Conservation (phyloP, 2,113 vertebrate genomes). For the Nannospalax galili region DNA sequence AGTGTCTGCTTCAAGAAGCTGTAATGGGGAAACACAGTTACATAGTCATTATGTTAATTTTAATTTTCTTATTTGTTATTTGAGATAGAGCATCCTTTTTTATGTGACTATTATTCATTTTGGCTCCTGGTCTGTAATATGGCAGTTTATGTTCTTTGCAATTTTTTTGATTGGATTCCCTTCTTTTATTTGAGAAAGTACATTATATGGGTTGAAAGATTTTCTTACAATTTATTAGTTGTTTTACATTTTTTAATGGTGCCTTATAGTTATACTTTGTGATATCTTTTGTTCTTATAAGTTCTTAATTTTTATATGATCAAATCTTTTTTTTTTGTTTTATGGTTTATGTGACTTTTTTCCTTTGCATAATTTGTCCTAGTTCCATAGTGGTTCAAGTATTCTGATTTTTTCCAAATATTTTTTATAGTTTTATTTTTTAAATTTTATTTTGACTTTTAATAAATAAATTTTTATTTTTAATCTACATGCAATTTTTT, state of each 20-base stretch:
- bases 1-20: background rate
- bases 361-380: background rate
- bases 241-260: background rate
- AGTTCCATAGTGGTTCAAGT: constrained; percentile 4
- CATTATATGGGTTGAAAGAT: background rate
- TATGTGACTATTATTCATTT: constrained; percentile 24
- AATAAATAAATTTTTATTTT: background rate
- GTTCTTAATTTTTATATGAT: constrained; percentile 8
- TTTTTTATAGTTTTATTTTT: background rate
- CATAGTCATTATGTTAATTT: background rate
- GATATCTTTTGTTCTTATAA: background rate
- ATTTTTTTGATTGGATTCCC: constrained; percentile 3
- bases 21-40: background rate
- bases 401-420: constrained; percentile 15
- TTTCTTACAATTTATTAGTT: background rate
- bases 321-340: background rate
- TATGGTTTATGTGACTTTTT: background rate
- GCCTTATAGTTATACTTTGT: constrained; percentile 25
- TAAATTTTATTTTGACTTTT: too few relatives aligned
- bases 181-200: background rate
- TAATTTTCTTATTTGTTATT: background rate
- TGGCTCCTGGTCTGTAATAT: background rate
- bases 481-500: constrained; percentile 24
- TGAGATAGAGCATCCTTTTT: background rate
- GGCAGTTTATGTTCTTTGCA: background rate